Percentiles rank a stretch among this genome's conserved stretches.
Conservation (phyloP, 2,113 vertebrate species). For the Corythornis madagascariensis region DNA sequence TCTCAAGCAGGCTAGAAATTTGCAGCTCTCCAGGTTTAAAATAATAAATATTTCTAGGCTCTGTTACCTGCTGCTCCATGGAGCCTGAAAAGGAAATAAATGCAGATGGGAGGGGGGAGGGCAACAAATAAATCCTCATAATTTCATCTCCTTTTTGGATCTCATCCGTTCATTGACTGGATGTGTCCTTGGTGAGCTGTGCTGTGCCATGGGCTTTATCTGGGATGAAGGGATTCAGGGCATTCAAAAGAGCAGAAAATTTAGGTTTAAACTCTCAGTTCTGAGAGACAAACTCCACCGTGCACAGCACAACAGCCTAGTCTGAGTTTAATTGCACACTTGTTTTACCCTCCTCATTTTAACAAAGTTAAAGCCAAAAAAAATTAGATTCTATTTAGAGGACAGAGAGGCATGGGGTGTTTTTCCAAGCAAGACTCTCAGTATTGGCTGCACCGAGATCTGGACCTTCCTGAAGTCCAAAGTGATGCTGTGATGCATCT, state of each 20-base stretch:
- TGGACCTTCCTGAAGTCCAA: background rate
- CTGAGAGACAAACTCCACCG: rapidly evolving
- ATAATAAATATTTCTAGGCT: background rate
- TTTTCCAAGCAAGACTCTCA: background rate
- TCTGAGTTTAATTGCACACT: background rate
- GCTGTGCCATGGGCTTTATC: background rate
- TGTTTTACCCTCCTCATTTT: background rate
- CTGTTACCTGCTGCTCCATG: background rate
- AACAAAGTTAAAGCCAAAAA: background rate
- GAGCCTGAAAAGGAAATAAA: background rate
- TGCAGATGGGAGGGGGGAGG: background rate
- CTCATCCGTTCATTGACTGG: rapidly evolving
- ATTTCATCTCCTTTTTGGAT: background rate
- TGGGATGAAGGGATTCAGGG: background rate
- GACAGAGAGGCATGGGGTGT: too few relatives aligned
- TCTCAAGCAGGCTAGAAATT: background rate
- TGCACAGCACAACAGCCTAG: too few relatives aligned
- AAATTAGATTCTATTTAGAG: background rate
- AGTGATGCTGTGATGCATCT: background rate
- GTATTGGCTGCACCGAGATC: background rate
- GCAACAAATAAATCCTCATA: background rate
- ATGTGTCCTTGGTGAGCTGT: background rate
- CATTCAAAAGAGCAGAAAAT: background rate
- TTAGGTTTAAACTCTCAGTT: background rate
- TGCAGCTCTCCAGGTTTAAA: background rate